Conservation (phyloP, 2,888 invertebrate genomes). For the Megamerina dolium region DNA sequence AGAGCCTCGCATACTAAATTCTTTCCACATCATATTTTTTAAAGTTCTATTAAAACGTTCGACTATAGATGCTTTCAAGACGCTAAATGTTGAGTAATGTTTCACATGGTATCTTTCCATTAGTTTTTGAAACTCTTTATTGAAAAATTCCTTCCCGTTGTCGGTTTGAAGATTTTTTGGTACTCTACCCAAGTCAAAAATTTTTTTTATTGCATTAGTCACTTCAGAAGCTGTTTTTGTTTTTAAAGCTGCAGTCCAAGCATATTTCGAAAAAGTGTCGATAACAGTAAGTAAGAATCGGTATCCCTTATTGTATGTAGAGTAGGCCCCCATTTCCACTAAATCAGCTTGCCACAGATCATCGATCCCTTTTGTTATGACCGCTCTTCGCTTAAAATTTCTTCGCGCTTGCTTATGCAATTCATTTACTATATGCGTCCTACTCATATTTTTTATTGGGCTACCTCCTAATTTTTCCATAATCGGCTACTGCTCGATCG, state of each 20-base stretch:
- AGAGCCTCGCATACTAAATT: slow-evolving; percentile 28
- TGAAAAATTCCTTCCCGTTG: slow-evolving; percentile 9
- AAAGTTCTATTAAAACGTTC: slow-evolving; percentile 18
- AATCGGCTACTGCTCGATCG: too few relatives aligned
- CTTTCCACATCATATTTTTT: slow-evolving; percentile 22
- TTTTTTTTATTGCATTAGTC: slow-evolving; percentile 9
- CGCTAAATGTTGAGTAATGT: slow-evolving; percentile 20
- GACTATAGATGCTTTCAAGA: slow-evolving; percentile 17
- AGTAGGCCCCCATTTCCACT: slow-evolving; percentile 34
- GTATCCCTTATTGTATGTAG: slow-evolving; percentile 32
- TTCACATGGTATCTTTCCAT: slow-evolving; percentile 16
- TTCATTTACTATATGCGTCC: slow-evolving; percentile 13
- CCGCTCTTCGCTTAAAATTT: slow-evolving; percentile 13
- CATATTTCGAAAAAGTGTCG: slow-evolving; percentile 23
- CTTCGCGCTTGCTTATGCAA: slow-evolving; percentile 15
- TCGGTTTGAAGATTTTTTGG: slow-evolving; percentile 7
- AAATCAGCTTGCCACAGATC: slow-evolving; percentile 18
- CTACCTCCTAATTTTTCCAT: too few relatives aligned
- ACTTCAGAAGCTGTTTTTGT: slow-evolving; percentile 6
- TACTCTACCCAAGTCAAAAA: slow-evolving; percentile 4
- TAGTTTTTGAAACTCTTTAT: slow-evolving; percentile 14
- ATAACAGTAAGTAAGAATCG: slow-evolving; percentile 42
- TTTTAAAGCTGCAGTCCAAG: slow-evolving; percentile 6
- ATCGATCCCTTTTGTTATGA: slow-evolving; percentile 15
- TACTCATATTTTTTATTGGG: slow-evolving; percentile 2